phyloP scores from a whole-genome alignment of 2,113 vertebrate genomes.

The Rhipidura dahli region DNA sequence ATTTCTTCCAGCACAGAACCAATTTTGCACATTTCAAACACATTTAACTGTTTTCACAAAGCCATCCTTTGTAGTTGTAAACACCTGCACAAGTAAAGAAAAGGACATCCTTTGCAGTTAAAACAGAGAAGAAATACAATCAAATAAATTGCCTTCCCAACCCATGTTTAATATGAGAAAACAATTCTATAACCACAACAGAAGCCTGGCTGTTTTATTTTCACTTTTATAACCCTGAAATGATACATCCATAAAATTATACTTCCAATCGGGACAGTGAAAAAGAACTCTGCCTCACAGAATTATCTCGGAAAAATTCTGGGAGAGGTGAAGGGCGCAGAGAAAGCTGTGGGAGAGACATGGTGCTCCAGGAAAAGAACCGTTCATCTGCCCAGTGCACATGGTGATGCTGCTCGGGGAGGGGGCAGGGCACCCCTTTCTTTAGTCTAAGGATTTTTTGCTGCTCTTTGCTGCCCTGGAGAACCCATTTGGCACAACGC shows the following conservation, averaged over 20 bases:
- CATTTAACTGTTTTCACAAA: background rate
- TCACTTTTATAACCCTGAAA: conserved; percentile 11
- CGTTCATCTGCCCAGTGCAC: background rate
- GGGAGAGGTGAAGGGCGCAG: background rate
- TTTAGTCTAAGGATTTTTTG: background rate
- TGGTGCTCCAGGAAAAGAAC: background rate
- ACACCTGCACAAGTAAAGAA: background rate
- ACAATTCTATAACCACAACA: background rate
- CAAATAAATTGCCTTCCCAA: background rate
- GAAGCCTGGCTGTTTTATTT: background rate
- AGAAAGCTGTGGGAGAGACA: background rate
- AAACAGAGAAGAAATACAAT: background rate
- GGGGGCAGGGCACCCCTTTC: background rate
- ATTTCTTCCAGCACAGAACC: background rate
- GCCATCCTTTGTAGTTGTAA: background rate
- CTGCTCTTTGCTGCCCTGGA: background rate
- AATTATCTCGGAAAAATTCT: background rate
- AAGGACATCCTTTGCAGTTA: background rate
- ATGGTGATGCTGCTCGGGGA: rapidly evolving
- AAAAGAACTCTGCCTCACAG: background rate
- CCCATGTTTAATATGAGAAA: background rate
- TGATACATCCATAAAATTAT: conserved; percentile 1
- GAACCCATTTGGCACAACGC: background rate
- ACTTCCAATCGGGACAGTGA: background rate
- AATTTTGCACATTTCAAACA: background rate